Conservation (phyloP, 2,113 vertebrate genomes). For the Tricholaema leucomelas region DNA sequence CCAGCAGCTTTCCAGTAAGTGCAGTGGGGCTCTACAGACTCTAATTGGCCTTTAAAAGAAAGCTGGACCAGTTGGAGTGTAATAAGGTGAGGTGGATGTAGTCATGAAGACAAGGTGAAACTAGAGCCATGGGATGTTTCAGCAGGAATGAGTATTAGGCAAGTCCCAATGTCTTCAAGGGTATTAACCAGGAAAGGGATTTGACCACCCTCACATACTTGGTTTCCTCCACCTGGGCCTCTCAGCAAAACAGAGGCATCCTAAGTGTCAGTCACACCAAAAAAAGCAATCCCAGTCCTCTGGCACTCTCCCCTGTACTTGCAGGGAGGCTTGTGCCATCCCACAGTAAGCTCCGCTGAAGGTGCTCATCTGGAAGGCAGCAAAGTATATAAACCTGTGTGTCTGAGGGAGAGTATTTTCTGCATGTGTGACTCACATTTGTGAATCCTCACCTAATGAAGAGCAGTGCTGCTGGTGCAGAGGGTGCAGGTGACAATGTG, state of each 20-base stretch:
- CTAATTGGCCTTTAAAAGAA: not conserved
- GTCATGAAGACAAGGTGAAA: not conserved
- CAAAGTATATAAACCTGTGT: not conserved
- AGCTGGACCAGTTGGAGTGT: not conserved
- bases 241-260: not conserved
- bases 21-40: not conserved
- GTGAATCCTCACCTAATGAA: not conserved
- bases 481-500: not conserved
- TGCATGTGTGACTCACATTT: rapidly evolving
- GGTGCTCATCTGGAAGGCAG: not conserved
- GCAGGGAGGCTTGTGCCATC: not conserved
- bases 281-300: not conserved
- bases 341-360: not conserved
- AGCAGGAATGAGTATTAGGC: not conserved
- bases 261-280: not conserved
- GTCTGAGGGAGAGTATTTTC: not conserved
- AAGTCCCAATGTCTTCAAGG: not conserved
- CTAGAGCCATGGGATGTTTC: not conserved
- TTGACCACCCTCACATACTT: not conserved
- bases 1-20: not conserved
- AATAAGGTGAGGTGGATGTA: not conserved
- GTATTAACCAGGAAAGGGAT: too few species aligned
- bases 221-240: not conserved
- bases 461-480: not conserved
- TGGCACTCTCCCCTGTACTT: not conserved